Evolutionary conservation across 2,888 invertebrate genomes (phyloP).

Genomic region (Eupithecia insigniata): DNA sequence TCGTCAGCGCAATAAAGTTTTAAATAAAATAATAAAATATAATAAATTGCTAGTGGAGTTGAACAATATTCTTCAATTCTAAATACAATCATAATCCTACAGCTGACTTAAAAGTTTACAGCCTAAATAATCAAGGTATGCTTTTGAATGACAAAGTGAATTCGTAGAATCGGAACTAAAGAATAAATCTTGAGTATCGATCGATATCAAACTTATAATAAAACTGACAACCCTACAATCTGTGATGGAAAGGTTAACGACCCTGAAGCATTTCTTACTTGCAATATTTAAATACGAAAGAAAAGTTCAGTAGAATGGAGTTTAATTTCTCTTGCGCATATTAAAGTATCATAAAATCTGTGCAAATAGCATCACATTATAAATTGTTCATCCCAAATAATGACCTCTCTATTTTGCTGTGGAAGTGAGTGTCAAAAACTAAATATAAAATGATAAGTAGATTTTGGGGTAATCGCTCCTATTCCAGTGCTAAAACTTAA

Average conservation of each 20-base stretch:
- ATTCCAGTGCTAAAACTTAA: not conserved
- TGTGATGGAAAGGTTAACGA: slow-evolving; percentile 1
- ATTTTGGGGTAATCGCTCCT: not conserved
- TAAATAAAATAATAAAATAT: not conserved
- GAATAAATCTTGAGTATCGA: not conserved
- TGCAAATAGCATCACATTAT: too few relatives aligned
- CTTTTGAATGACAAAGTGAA: not conserved
- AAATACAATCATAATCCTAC: not conserved
- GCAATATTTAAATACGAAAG: not conserved
- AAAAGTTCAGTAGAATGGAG: not conserved
- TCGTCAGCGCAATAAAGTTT: not conserved
- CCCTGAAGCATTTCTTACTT: not conserved
- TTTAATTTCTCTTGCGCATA: not conserved
- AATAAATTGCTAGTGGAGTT: not conserved
- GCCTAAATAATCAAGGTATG: not conserved
- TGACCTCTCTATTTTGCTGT: not conserved
- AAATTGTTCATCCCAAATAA: too few relatives aligned
- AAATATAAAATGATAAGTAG: not conserved
- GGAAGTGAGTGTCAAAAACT: not conserved
- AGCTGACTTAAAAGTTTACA: not conserved
- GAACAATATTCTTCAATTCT: not conserved
- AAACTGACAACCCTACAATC: not conserved
- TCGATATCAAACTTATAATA: not conserved
- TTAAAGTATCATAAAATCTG: too few relatives aligned
- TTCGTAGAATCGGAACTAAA: not conserved